Conservation (phyloP, 2,888 invertebrate species). For the Epirrhoe tristata region DNA sequence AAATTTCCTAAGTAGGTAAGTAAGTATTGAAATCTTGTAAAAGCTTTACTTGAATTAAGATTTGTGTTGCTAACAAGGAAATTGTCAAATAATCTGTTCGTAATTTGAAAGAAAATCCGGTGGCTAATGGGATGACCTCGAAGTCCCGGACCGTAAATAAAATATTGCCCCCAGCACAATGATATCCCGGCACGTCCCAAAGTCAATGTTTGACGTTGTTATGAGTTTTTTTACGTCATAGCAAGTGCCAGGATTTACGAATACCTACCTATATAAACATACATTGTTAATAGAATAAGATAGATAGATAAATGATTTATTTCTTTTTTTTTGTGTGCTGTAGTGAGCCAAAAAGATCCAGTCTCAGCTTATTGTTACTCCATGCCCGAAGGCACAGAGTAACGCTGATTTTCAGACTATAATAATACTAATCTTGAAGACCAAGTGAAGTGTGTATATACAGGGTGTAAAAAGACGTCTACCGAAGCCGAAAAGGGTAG, state of each 20-base stretch:
- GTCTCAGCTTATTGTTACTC: too few relatives aligned
- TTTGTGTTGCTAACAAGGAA: neutral
- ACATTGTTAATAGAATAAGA: neutral
- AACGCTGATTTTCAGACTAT: too few relatives aligned
- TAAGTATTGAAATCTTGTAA: neutral
- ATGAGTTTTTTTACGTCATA: conserved; percentile 15
- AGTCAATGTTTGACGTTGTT: conserved; percentile 29
- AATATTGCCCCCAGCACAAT: conserved; percentile 25
- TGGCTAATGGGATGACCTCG: conserved; percentile 13
- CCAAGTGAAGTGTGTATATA: too few relatives aligned
- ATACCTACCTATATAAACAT: conserved; percentile 8
- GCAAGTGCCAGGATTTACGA: conserved; percentile 7
- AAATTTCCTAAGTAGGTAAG: too few relatives aligned
- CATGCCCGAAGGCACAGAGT: too few relatives aligned
- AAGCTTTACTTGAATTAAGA: neutral
- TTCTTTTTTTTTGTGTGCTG: too few relatives aligned
- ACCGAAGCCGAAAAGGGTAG: too few relatives aligned
- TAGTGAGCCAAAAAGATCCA: too few relatives aligned
- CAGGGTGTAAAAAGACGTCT: too few relatives aligned
- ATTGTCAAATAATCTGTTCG: neutral
- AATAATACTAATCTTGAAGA: too few relatives aligned
- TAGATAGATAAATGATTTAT: too few relatives aligned
- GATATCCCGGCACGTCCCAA: conserved; percentile 16
- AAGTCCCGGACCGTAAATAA: conserved; percentile 22
- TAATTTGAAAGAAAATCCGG: conserved; percentile 12